Conservation (phyloP, 1,140 invertebrate genomes). For the Drosophila aff. region DNA sequence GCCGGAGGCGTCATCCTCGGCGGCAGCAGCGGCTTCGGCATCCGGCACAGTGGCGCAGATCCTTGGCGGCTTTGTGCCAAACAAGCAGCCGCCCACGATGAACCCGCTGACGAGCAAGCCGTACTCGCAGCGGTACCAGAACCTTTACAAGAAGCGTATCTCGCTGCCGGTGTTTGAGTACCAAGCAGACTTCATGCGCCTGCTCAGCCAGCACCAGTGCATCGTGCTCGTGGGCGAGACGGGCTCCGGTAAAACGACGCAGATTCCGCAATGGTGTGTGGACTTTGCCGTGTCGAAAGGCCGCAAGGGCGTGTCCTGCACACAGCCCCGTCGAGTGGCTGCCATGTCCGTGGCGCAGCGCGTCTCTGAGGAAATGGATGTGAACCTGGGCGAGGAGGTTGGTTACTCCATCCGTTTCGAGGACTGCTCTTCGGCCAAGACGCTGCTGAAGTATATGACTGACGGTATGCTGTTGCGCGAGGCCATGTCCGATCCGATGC, state of each 20-base stretch:
- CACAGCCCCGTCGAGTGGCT: conserved; percentile 98
- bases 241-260: conserved; percentile 97
- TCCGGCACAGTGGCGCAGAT: conserved; percentile 75
- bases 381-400: conserved; percentile 96
- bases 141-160: conserved; percentile 94
- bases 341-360: conserved; percentile 99
- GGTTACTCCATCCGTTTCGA: conserved; percentile 99
- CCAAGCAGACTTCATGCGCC: conserved; percentile 96
- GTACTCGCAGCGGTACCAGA: conserved; percentile 93
- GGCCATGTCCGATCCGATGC: conserved; percentile 99
- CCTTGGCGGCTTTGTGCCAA: conserved; percentile 85
- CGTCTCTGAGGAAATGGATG: conserved; percentile 99
- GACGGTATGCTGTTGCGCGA: conserved; percentile 99
- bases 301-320: conserved; percentile 96
- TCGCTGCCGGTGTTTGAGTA: conserved; percentile 99
- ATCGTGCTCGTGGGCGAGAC: conserved; percentile 91
- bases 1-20: conserved; percentile 45
- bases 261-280: conserved; percentile 96
- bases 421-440: conserved; percentile 98
- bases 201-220: conserved; percentile 89
- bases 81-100: conserved; percentile 85
- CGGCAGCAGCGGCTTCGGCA: conserved; percentile 71
- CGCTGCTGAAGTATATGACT: conserved; percentile 97
- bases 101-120: conserved; percentile 91
- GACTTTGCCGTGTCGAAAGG: conserved; percentile 92